A percentile compares a stretch with the other conserved stretches of the same genome.
phyloP scores from a whole-genome alignment of 2,113 vertebrate species.

The Pogona vitticeps region DNA sequence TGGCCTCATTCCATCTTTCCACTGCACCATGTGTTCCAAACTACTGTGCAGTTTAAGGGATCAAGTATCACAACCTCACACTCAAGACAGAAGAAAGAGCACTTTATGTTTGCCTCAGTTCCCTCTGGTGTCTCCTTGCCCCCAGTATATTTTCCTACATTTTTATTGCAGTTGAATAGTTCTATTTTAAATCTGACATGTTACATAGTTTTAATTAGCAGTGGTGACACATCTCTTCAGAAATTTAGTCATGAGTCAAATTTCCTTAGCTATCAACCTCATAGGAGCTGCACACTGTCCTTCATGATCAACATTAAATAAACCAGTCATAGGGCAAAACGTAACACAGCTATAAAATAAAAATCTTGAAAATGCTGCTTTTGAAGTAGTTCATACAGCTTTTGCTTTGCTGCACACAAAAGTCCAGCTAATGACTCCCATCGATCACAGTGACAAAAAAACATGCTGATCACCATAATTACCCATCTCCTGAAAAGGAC shows the following conservation, averaged over 20 bases:
- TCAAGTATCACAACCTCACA: background rate
- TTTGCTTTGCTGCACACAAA: too few species aligned
- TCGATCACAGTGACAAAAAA: too few species aligned
- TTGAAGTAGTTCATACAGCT: background rate
- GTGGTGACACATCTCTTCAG: background rate
- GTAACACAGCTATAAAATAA: background rate
- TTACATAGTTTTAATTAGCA: background rate
- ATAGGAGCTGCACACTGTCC: background rate
- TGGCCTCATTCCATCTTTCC: background rate
- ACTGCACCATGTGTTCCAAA: background rate
- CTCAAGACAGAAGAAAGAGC: background rate
- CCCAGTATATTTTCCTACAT: background rate
- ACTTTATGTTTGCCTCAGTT: background rate
- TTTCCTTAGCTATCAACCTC: background rate
- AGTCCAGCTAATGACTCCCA: too few species aligned
- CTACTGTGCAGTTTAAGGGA: background rate
- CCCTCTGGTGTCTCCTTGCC: background rate
- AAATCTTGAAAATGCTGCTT: constrained; percentile 8
- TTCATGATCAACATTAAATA: background rate
- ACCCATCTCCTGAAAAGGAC: too few species aligned
- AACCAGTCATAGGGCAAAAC: background rate
- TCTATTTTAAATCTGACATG: background rate
- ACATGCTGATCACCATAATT: too few species aligned
- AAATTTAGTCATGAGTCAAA: background rate
- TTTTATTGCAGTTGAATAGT: background rate